Evolutionary conservation across 2,797 vertebrate species (phyloP), one percentile per base, ranked within the genome.

Genomic region (Arnoldichthys spilopterus): DNA sequence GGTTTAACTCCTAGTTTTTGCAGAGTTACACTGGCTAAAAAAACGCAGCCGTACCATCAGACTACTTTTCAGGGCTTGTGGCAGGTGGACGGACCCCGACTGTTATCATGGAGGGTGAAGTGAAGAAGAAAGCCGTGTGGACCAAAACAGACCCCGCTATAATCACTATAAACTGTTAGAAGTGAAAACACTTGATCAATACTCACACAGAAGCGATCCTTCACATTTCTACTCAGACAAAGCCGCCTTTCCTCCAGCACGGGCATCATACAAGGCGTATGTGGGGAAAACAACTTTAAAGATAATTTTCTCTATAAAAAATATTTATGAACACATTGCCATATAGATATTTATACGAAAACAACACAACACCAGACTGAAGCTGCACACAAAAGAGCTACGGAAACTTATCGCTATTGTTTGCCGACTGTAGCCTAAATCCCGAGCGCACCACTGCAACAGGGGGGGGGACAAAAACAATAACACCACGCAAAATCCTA

Each of bases 191-290:
- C 12, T 2, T 61, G 13, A 49, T 32, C 2, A 45, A 43, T 89
- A 93, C 93, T 94, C 82, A 94, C 93, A 37, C 84, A 79, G 67
- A 89, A 87, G 81, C 74, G 87, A 7, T 85, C 87, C 40, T 87
- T 83, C 0, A 86, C 74, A 54, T 90, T 87, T 89, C 89, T 88
- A 83, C 82, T 88, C 77, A 89, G 66, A 67, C 90, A 87, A 67
- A 91, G 81, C 84, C 88, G 79, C 43, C 84, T 89, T 37, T 85
- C 91, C 86, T 89, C 86, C 72, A 90, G 89, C 1, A 91, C 90
- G 20, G 90, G 92, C 93, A 94, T 94, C 87, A 84, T 88, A 87
- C 84, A 90, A 26, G 76, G 81, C 79, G 47, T 75, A 56, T 43
- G 12, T 12, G 20, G 9, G 24, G 22, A 2, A 26, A 40, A n/a